These are phyloP conservation scores for Grapholita molesta DNA, from an alignment of 1,140 invertebrate genomes.

Conservation along the genomic window DNA sequence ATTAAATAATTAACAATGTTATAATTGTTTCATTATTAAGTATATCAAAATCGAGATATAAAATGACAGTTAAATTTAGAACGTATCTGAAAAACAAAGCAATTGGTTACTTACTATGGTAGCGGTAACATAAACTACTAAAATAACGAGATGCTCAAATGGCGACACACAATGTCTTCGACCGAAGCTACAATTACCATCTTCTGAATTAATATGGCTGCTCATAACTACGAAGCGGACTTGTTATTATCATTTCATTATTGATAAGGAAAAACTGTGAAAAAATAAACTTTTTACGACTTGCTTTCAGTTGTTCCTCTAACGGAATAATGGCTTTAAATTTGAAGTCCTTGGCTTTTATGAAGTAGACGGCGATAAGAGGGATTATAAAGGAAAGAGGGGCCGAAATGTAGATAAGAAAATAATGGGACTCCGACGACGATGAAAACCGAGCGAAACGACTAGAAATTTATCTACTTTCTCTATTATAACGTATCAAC, in stretches of 20 bases:
- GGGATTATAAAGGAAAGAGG: constrained; percentile 66
- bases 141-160: background rate
- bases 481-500: constrained; percentile 26
- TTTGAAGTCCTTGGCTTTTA: constrained; percentile 61
- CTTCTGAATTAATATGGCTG: background rate
- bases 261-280: constrained; percentile 33
- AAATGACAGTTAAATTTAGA: too few species aligned
- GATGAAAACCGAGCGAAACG: constrained; percentile 53
- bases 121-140: too few species aligned
- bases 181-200: background rate
- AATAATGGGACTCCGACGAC: constrained; percentile 55
- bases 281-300: constrained; percentile 46
- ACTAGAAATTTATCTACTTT: constrained; percentile 35
- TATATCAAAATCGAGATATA: too few species aligned
- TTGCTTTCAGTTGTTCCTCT: constrained; percentile 49
- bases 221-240: background rate
- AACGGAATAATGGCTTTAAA: constrained; percentile 62
- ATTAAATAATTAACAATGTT: too few species aligned
- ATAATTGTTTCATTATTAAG: too few species aligned
- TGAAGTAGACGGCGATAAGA: constrained; percentile 67
- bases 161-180: background rate
- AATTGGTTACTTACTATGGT: too few species aligned
- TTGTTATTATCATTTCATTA: constrained; percentile 25
- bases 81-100: too few species aligned
- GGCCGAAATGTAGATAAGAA: constrained; percentile 63